Evolutionary conservation across 2,113 vertebrate species (phyloP), one percentile per base, ranked within the genome.

Genomic region (Hydrolagus affinis): DNA sequence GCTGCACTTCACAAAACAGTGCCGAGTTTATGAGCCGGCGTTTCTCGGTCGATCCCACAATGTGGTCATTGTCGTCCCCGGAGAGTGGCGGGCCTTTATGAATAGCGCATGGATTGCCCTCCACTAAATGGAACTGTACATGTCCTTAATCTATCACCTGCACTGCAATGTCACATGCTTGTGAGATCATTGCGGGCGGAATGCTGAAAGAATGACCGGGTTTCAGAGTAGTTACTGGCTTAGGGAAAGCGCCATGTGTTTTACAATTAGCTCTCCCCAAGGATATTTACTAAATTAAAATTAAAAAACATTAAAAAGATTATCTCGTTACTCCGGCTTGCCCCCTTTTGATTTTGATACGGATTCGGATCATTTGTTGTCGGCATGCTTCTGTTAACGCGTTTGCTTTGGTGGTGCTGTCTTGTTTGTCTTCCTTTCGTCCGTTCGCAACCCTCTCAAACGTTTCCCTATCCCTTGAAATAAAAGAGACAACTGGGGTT

Each of bases 11-110:
- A 94, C 93, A 92, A 90, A 92, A 80, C 23, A 80, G 59, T 17
- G 86, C 70, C 0, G 89, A 90, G 91, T 91, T 92, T 91, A 91
- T 89, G 89, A 89, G 91, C 87, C 88, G 60, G 17, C 19, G 7
- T 68, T n/a, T 17, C 85, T 92, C 91, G 92, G 90, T 88, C 89
- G 91, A 90, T 91, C 91, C 89, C 91, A 96, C 96, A 96, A 96
- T 95, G 94, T 93, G 90, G 90, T 91, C 94, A 95, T 97, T 98
- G 96, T 97, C 91, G 90, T 91, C 91, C 89, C 89, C n/a, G 86
- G 91, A 92, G 93, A 91, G 91, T 88, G 92, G 88, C 92, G 92
- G 90, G 89, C 90, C 91, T 88, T 90, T 87, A 88, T 93, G 94
- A 94, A 93, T 90, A 93, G 91, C 85, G 87, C 93, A 88, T 91